Percentiles rank a stretch among this genome's conserved stretches.
Evolutionary conservation across 2,888 invertebrate genomes (phyloP).

Genomic region (Platerodrilus igneus): DNA sequence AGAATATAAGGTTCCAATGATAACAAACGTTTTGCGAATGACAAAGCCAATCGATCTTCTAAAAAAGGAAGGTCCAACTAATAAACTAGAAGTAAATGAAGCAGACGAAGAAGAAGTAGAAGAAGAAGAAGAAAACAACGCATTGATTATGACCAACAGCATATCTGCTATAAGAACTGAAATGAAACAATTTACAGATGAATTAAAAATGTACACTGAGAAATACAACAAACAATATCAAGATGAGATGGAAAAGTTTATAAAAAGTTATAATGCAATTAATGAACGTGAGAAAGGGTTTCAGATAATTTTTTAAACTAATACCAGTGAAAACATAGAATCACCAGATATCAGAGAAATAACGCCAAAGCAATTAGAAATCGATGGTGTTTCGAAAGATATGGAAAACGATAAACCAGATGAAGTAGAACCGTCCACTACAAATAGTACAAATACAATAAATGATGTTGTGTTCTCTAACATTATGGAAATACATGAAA

Average conservation of each 20-base stretch:
- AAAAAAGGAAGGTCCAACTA: too few relatives aligned
- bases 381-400: neutral
- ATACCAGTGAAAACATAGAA: neutral
- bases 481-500: neutral
- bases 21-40: constrained; percentile 29
- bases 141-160: constrained; percentile 28
- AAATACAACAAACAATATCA: constrained; percentile 29
- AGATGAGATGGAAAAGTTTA: constrained; percentile 36
- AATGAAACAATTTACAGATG: constrained; percentile 26
- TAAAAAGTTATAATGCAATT: constrained; percentile 30
- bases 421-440: neutral
- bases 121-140: constrained; percentile 22
- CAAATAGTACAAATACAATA: neutral
- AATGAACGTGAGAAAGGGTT: constrained; percentile 2
- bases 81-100: too few relatives aligned
- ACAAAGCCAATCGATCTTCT: constrained; percentile 32
- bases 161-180: constrained; percentile 32
- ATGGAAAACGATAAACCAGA: neutral
- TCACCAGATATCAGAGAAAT: neutral
- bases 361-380: neutral
- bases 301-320: neutral
- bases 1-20: constrained; percentile 26
- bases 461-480: constrained; percentile 7
- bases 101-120: constrained; percentile 9
- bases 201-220: constrained; percentile 27